Evolutionary conservation across 2,888 invertebrate species (phyloP), one percentile per base, ranked within the genome.

Genomic region (Chaetoderma sp.): DNA sequence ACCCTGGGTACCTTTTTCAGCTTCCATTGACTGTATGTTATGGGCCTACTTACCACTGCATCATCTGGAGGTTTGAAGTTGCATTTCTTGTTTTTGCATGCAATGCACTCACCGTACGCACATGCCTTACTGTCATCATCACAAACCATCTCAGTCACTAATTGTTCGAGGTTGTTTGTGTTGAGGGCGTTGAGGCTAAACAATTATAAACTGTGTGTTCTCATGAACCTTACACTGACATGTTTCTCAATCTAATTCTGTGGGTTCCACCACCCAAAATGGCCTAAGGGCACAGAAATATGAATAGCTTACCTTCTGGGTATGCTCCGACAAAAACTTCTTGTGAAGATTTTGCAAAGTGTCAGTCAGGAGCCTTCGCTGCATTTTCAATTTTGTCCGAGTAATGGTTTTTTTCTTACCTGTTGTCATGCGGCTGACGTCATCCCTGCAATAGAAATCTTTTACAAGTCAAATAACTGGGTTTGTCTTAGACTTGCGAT

Each of bases 221-320:
- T 67, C 49, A 59, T 64, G 61, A 18, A 30, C 28, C 33, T 66
- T 72, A 33, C 71, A 71, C 4, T 55, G 4, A 55, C 72, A 72
- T 1, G 71, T 71, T 21, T 69, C 62, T 45, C 72, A 59, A 39
- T 72, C 68, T 18, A 52, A 32, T 23, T 56, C 42, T 21, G 58
- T 58, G 6, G 70, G 68, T 42, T 36, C 21, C 0, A 60, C 59
- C 13, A 70, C 67, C 71, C 73, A 71, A 36, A 68, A 73, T 23
- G 73, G 71, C 21, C 62, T 30, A 27, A 65, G 39, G 18, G 63
- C 36, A 36, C 58, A 55, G 47, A 73, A 73, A 5, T 42, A 28
- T 36, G 60, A 32, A 54, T 55, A 69, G 23, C 55, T 50, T 2
- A 67, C 59, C 27, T 25, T 5, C 6, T 30, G 25, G 13, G 18